Evolutionary conservation across 2,113 vertebrate genomes (phyloP).

Genomic region (Aix galericulata): DNA sequence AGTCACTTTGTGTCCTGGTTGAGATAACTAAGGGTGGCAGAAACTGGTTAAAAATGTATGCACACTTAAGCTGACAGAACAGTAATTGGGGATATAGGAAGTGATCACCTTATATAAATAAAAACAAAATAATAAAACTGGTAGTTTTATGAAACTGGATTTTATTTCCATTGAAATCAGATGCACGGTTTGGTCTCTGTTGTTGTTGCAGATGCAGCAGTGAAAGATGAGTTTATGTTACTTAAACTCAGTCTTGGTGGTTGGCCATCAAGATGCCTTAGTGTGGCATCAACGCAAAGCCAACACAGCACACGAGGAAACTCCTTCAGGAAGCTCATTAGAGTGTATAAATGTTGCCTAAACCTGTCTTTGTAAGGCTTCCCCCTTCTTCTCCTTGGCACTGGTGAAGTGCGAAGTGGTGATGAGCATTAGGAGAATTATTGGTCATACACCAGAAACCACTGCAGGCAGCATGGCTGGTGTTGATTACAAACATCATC

Average conservation of each 20-base stretch:
- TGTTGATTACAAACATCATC: not conserved
- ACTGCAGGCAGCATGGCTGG: fast-evolving
- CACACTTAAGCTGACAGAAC: not conserved
- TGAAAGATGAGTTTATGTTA: not conserved
- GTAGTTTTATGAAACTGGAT: not conserved
- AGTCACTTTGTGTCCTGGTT: not conserved
- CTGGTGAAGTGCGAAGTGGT: not conserved
- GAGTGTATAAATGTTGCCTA: not conserved
- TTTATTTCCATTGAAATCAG: not conserved
- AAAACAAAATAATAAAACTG: not conserved
- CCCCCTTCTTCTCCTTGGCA: fast-evolving
- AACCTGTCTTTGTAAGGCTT: not conserved
- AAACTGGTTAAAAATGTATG: not conserved
- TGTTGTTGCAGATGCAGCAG: not conserved
- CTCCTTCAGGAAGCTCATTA: not conserved
- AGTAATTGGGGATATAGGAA: not conserved
- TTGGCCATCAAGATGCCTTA: too few relatives aligned
- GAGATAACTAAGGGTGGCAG: not conserved
- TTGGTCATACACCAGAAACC: not conserved
- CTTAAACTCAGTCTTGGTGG: not conserved
- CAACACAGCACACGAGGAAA: fast-evolving
- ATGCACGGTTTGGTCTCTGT: not conserved
- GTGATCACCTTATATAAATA: not conserved
- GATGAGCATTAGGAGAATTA: not conserved
- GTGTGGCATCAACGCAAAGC: not conserved